phyloP scores from a whole-genome alignment of 2,113 vertebrate genomes.

The Accipiter cooperii region DNA sequence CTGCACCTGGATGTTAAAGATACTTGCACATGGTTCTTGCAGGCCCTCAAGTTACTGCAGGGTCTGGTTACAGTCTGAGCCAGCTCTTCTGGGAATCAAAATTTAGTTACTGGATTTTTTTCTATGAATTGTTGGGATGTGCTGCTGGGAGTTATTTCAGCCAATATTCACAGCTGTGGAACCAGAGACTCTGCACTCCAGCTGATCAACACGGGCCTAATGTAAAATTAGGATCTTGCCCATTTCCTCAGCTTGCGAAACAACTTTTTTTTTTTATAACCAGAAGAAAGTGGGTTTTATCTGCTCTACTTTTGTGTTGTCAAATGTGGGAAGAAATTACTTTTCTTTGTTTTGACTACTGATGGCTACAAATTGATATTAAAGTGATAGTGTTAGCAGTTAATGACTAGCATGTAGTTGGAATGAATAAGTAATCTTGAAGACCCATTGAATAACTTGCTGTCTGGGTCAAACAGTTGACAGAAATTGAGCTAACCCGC shows the following conservation, averaged over 20 bases:
- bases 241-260: background rate
- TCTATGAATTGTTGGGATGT: background rate
- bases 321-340: background rate
- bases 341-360: background rate
- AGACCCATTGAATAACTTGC: background rate
- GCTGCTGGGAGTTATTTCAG: background rate
- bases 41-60: background rate
- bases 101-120: background rate
- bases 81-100: background rate
- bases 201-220: background rate
- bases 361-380: background rate
- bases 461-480: background rate
- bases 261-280: background rate
- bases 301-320: background rate
- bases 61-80: background rate
- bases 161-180: conserved; percentile 9
- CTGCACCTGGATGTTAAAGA: background rate
- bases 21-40: background rate
- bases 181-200: background rate
- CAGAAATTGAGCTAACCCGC: background rate
- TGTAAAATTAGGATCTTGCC: background rate
- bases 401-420: background rate
- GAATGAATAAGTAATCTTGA: background rate
- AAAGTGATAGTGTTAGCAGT: background rate
- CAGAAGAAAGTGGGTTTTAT: background rate